Conservation (phyloP, 2,113 vertebrate species). For the Cavia aperea region DNA sequence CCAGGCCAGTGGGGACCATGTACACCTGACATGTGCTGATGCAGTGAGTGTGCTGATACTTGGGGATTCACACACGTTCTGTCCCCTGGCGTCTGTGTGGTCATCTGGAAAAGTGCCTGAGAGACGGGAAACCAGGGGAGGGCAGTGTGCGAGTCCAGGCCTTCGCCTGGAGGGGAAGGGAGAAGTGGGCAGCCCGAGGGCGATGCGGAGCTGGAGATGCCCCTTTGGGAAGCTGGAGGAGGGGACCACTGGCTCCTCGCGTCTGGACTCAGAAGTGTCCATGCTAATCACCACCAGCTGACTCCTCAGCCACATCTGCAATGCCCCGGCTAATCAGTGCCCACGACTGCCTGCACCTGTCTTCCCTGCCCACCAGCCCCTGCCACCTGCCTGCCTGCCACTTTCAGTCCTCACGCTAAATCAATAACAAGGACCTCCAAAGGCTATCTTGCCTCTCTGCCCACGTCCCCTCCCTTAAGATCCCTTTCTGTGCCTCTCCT, state of each 20-base stretch:
- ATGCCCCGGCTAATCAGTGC: conserved; percentile 16
- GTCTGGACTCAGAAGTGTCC: conserved; percentile 12
- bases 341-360: conserved; percentile 47
- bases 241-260: not conserved
- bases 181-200: no score
- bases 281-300: conserved; percentile 25
- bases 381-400: conserved; percentile 61
- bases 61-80: not conserved
- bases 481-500: not conserved
- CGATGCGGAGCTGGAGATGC: not conserved
- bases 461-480: not conserved
- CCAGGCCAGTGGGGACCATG: not conserved
- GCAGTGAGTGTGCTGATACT: accelerated
- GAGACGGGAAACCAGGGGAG: not conserved
- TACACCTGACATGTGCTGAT: not conserved
- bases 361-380: not conserved
- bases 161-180: not conserved
- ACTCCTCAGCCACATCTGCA: conserved; percentile 53
- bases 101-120: not conserved
- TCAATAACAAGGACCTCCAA: conserved; percentile 55
- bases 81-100: not conserved
- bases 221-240: not conserved
- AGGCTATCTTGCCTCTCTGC: not conserved
- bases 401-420: conserved; percentile 60
- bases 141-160: not conserved